Evolutionary conservation across 2,888 invertebrate species (phyloP).

Genomic region (Bembecia ichneumoniformis): DNA sequence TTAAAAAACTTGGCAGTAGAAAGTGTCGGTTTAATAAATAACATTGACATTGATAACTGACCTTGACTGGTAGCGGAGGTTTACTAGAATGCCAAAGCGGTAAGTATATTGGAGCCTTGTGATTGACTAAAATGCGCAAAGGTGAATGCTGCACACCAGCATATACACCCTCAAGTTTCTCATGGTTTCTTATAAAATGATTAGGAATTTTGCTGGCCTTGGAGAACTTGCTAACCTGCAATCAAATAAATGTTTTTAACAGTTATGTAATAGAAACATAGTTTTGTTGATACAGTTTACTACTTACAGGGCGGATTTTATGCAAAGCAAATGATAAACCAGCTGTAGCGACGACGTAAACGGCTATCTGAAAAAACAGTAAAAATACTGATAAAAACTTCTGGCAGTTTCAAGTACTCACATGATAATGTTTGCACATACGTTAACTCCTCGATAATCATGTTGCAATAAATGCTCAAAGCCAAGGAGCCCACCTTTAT

Average conservation of each 20-base stretch:
- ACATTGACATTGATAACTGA: conserved; percentile 22
- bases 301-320: conserved; percentile 74
- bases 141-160: conserved; percentile 66
- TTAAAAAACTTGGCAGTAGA: conserved; percentile 15
- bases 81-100: conserved; percentile 65
- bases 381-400: conserved; percentile 15
- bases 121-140: conserved; percentile 65
- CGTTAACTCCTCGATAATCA: conserved; percentile 64
- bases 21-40: conserved; percentile 12
- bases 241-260: conserved; percentile 13
- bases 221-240: conserved; percentile 75
- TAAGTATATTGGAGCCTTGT: conserved; percentile 69
- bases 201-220: conserved; percentile 72
- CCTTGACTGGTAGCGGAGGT: conserved; percentile 67
- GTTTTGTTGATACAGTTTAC: conserved; percentile 5
- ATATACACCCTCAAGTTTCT: conserved; percentile 63
- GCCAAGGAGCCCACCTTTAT: conserved; percentile 38
- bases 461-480: conserved; percentile 47
- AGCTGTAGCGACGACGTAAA: conserved; percentile 72
- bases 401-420: conserved; percentile 5
- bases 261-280: conserved; percentile 48
- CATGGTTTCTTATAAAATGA: conserved; percentile 66
- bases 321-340: conserved; percentile 70
- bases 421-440: conserved; percentile 25
- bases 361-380: conserved; percentile 62